These are phyloP conservation scores for Oegoconia quadripuncta DNA, from an alignment of 2,888 invertebrate genomes.

Conservation along the genomic window DNA sequence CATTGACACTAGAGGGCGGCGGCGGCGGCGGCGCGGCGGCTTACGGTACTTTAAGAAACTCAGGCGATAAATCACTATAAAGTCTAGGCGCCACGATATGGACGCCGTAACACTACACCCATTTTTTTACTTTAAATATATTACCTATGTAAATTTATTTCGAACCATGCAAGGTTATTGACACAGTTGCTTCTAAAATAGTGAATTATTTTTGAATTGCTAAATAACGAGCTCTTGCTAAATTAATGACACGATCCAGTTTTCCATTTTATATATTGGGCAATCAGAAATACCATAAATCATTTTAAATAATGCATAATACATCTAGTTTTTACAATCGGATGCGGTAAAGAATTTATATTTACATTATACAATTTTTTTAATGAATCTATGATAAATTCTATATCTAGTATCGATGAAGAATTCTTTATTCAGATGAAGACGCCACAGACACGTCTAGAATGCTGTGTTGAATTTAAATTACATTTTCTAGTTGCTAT, in stretches of 20 bases:
- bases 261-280: slow-evolving; percentile 38
- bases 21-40: no score
- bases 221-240: slow-evolving; percentile 52
- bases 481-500: no score
- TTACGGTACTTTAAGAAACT: neutral
- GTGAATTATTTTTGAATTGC: slow-evolving; percentile 53
- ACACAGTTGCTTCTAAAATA: slow-evolving; percentile 60
- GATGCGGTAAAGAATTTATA: slow-evolving; percentile 34
- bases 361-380: slow-evolving; percentile 13
- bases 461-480: slow-evolving; percentile 47
- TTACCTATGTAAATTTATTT: slow-evolving; percentile 69
- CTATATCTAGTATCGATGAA: no score
- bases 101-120: slow-evolving; percentile 12
- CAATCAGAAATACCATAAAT: slow-evolving; percentile 43
- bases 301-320: slow-evolving; percentile 29
- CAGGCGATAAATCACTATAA: slow-evolving; percentile 37
- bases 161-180: slow-evolving; percentile 66
- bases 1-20: no score
- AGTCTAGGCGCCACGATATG: slow-evolving; percentile 21
- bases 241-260: slow-evolving; percentile 57
- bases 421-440: slow-evolving; percentile 40
- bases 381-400: no score
- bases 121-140: slow-evolving; percentile 55
- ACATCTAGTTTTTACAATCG: slow-evolving; percentile 24
- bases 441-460: slow-evolving; percentile 29